Evolutionary conservation across 35 echinoderm and acorn worm species (phyloP).

Genomic region (Heliocidaris erythrogramma): DNA sequence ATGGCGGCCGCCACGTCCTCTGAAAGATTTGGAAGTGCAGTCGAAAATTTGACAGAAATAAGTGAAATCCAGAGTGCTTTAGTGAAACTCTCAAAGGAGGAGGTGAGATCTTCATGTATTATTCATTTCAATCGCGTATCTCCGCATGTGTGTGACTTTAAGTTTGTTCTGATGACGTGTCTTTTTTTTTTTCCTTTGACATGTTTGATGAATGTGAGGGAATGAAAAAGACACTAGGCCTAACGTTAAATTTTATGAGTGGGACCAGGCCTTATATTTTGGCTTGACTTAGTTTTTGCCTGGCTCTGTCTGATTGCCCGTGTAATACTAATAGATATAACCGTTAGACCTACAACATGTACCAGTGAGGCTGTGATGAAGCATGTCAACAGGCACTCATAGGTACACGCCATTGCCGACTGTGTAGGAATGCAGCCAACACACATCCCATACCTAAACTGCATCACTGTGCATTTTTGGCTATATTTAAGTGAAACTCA

Average conservation of each 20-base stretch:
- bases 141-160: not conserved
- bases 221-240: not conserved
- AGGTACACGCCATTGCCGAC: no score
- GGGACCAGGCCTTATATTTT: not conserved
- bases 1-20: slow-evolving; percentile 98
- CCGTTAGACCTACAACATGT: no score
- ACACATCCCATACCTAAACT: no score
- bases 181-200: not conserved
- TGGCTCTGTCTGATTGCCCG: not conserved
- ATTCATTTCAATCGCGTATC: not conserved
- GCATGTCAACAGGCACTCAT: no score
- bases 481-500: no score
- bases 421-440: no score
- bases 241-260: not conserved
- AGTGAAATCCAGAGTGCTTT: slow-evolving; percentile 84
- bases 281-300: not conserved
- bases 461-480: no score
- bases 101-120: slow-evolving; percentile 52
- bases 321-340: no score
- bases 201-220: not conserved
- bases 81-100: slow-evolving; percentile 75
- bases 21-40: slow-evolving; percentile 23
- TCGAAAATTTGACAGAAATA: slow-evolving; percentile 88
- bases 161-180: not conserved
- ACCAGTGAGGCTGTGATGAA: no score